Evolutionary conservation across 2,797 vertebrate genomes (phyloP).

Genomic region (Gambelia wislizenii): DNA sequence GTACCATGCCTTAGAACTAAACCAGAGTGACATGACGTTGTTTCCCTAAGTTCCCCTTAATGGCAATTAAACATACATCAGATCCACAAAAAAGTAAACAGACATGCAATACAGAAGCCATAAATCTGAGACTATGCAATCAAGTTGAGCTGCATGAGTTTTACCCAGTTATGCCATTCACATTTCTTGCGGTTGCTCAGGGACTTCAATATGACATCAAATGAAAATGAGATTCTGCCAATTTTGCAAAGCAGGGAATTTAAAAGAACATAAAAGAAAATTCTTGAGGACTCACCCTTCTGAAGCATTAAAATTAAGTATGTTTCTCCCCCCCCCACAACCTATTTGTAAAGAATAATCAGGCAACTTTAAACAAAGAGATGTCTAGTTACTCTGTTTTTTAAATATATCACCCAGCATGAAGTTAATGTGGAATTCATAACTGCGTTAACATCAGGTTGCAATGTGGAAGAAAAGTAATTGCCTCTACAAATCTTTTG

Average conservation of each 20-base stretch:
- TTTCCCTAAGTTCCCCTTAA: slow-evolving; percentile 63
- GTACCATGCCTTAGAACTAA: slow-evolving; percentile 71
- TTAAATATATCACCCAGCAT: slow-evolving; percentile 3
- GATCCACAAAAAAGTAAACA: slow-evolving; percentile 73
- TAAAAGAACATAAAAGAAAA: slow-evolving; percentile 87
- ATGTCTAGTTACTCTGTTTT: slow-evolving; percentile 16
- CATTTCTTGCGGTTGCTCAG: slow-evolving; percentile 79
- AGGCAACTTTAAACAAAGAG: slow-evolving; percentile 55
- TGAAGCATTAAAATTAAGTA: slow-evolving; percentile 51
- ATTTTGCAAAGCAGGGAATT: slow-evolving; percentile 77
- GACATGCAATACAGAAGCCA: slow-evolving; percentile 77
- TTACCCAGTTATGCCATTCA: slow-evolving; percentile 76
- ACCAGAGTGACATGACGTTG: slow-evolving; percentile 55
- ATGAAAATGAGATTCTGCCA: slow-evolving; percentile 81
- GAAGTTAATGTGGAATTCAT: slow-evolving; percentile 32
- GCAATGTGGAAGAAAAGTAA: slow-evolving; percentile 20
- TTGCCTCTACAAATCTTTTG: slow-evolving; percentile 29
- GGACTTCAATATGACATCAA: slow-evolving; percentile 75
- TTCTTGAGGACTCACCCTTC: slow-evolving; percentile 68
- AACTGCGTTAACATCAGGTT: slow-evolving; percentile 56
- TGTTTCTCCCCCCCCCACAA: slow-evolving; percentile 49
- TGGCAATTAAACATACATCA: slow-evolving; percentile 75
- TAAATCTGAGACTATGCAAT: slow-evolving; percentile 73
- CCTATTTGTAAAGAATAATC: slow-evolving; percentile 62
- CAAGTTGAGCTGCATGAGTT: slow-evolving; percentile 72